A percentile compares a stretch with the other conserved stretches of the same genome.
These are phyloP conservation scores for Drosophila rhopaloa DNA, from an alignment of 1,140 invertebrate species.

Conservation along the genomic window DNA sequence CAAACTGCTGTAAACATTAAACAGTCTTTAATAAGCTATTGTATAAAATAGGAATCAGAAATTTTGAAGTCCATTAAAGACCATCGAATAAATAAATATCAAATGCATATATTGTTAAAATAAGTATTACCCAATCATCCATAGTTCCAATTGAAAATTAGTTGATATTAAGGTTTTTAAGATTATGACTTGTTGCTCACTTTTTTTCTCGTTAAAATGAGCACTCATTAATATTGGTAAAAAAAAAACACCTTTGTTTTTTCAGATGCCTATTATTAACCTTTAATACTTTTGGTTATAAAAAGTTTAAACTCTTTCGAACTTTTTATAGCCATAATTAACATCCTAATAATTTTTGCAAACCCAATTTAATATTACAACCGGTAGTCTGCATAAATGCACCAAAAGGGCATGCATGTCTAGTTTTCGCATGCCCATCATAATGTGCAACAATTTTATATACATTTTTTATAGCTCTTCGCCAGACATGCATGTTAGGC, in stretches of 20 bases:
- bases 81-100: too few relatives aligned
- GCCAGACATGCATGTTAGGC: constrained; percentile 58
- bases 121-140: too few relatives aligned
- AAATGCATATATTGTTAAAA: too few relatives aligned
- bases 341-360: not conserved
- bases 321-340: not conserved
- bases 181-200: not conserved
- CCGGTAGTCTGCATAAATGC: constrained; percentile 1
- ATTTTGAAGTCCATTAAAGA: not conserved
- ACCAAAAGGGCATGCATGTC: constrained; percentile 10
- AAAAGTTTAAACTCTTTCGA: too few relatives aligned
- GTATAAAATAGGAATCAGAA: not conserved
- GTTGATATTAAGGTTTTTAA: not conserved
- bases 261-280: constrained; percentile 6
- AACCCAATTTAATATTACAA: constrained; percentile 7
- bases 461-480: constrained; percentile 14
- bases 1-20: not conserved
- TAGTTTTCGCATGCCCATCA: constrained; percentile 1
- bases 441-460: constrained; percentile 54
- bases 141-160: too few relatives aligned
- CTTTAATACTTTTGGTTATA: not conserved
- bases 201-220: not conserved
- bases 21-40: not conserved
- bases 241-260: too few relatives aligned
- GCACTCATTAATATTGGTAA: not conserved